Evolutionary conservation across 2,113 vertebrate species (phyloP).

Genomic region (Neodon shergylaensis): DNA sequence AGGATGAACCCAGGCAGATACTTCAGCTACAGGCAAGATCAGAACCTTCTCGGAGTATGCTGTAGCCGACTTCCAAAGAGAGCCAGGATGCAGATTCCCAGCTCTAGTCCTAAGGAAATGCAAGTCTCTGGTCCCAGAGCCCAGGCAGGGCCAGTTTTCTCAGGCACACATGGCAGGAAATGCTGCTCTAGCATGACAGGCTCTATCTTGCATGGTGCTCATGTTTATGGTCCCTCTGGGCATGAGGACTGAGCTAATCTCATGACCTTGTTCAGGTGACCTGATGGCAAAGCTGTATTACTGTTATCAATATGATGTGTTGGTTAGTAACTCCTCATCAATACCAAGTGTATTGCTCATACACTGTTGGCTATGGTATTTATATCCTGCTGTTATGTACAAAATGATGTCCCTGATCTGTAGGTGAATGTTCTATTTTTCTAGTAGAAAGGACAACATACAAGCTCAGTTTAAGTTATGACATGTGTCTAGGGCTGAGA

Average conservation of each 20-base stretch:
- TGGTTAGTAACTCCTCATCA: neutral
- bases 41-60: neutral
- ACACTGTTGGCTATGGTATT: too few species aligned
- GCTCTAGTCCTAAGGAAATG: neutral
- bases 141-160: accelerated
- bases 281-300: neutral
- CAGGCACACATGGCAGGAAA: neutral
- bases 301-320: neutral
- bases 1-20: neutral
- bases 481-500: neutral
- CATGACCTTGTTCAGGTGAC: neutral
- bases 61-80: neutral
- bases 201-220: neutral
- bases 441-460: neutral
- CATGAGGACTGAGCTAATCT: neutral
- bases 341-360: neutral
- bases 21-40: too few species aligned
- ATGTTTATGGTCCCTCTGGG: neutral
- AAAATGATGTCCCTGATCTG: neutral
- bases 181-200: neutral
- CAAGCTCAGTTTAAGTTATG: neutral
- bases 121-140: neutral
- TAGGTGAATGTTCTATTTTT: neutral
- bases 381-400: neutral
- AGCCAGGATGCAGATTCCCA: neutral